Base-by-base conservation (phyloP, 2,113 vertebrate genomes). In the Myxocyprinus asiaticus region DNA sequence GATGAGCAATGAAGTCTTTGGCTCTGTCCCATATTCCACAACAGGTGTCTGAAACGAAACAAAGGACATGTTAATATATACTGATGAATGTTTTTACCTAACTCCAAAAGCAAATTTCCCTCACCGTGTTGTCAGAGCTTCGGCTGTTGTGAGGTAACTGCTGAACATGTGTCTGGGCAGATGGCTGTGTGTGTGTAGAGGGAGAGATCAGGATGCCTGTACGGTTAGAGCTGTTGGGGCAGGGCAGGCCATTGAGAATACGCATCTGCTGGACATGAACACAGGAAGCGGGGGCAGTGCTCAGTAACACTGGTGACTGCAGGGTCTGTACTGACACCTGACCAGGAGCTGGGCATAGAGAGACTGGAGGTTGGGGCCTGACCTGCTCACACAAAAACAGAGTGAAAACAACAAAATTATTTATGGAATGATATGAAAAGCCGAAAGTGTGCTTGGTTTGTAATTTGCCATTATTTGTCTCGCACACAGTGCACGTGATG, bases 141-240 rank as follows among this genome's bases (percentile, higher is more conserved):
- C 43, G 65, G 45, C 33, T 76, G 80, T 53, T 64, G n/a, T 44
- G 70, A 65, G 7, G 55, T 0, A 93, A 91, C 88, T 93, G 93
- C 87, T 76, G 91, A 90, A 79, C 91, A 90, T 1, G 92, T 93
- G 83, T 93, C 76, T 70, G 56, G 51, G 50, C n/a, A 42, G 72
- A 48, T 0, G 11, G 58, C 7, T 42, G 72, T 3, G 8, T 75
- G 45, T 65, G 48, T 55, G 48, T 65, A 55, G 73, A 65, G 43
- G 94, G 92, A 87, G 95, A 94, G 89, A 96, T 95, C 61, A 96
- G 94, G 55, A 95, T 96, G 92, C 95, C 94, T 92, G 94, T 93
- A 33, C 22, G 22, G 91, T 94, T 93, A 82, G 93, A 64, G n/a
- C 7, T 68, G 65, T 67, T 78, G 59, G 70, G 59, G 63, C 59